Percentiles rank a stretch among this genome's conserved stretches.
These are phyloP conservation scores for Euschistus heros DNA, from an alignment of 1,140 invertebrate genomes.

Conservation along the genomic window DNA sequence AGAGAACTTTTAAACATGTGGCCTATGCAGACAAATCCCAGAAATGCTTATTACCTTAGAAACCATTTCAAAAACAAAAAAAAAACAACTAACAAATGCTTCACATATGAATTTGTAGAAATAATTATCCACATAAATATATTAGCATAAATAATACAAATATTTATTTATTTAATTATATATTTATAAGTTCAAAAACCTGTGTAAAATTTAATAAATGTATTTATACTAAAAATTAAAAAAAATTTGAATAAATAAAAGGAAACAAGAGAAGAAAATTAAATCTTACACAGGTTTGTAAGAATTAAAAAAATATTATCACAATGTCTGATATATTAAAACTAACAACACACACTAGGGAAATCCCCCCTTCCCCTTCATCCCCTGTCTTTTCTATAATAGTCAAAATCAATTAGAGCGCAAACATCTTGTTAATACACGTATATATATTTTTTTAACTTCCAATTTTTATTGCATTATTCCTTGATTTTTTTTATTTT, in stretches of 20 bases:
- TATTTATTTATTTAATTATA: neutral
- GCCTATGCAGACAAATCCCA: too few relatives aligned
- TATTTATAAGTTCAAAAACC: neutral
- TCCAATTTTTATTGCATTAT: neutral
- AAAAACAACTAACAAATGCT: too few relatives aligned
- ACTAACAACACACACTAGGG: neutral
- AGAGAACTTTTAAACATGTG: too few relatives aligned
- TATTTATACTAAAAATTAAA: neutral
- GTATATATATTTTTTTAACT: neutral
- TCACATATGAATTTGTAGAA: too few relatives aligned
- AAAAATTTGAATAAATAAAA: neutral
- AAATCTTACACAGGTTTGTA: neutral
- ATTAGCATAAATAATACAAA: conserved; percentile 2
- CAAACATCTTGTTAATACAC: neutral
- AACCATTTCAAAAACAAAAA: too few relatives aligned
- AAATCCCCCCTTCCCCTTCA: neutral
- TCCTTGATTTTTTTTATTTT: neutral
- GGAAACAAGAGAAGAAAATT: neutral
- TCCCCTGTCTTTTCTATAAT: neutral
- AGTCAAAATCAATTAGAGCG: neutral
- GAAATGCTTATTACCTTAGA: too few relatives aligned
- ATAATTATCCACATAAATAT: neutral
- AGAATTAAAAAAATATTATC: conserved; percentile 1
- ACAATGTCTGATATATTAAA: conserved; percentile 7
- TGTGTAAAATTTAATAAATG: neutral